phyloP scores from a whole-genome alignment of 2,797 vertebrate species.

The Xiphophorus birchmanni region DNA sequence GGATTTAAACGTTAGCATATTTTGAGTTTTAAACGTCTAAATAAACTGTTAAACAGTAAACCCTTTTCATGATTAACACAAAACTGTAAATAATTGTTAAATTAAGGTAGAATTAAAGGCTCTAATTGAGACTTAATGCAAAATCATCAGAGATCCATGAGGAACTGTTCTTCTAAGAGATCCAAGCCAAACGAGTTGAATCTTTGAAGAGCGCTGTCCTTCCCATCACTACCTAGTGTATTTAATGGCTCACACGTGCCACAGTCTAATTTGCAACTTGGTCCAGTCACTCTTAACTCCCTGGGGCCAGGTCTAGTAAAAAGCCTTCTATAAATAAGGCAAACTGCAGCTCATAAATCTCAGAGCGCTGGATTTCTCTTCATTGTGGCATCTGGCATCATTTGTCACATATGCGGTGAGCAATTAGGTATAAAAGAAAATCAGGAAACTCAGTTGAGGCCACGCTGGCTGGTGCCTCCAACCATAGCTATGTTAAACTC shows the following conservation, averaged over 20 bases:
- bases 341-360: conserved; percentile 75
- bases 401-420: conserved; percentile 79
- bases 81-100: neutral
- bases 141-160: neutral
- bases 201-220: neutral
- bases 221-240: conserved; percentile 18
- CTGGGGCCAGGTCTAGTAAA: conserved; percentile 67
- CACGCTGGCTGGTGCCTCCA: conserved; percentile 60
- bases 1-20: neutral
- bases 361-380: conserved; percentile 66
- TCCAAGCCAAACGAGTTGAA: neutral
- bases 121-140: neutral
- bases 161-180: neutral
- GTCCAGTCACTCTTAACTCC: conserved; percentile 60
- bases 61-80: neutral
- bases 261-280: conserved; percentile 49
- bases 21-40: neutral
- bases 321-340: conserved; percentile 73
- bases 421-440: conserved; percentile 78
- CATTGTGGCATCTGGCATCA: conserved; percentile 76
- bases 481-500: conserved; percentile 63
- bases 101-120: neutral
- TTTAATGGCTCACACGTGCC: conserved; percentile 72
- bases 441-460: conserved; percentile 68
- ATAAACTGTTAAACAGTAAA: neutral